These are phyloP conservation scores for Mercenaria mercenaria DNA, from an alignment of 1,140 invertebrate genomes.

Conservation along the genomic window DNA sequence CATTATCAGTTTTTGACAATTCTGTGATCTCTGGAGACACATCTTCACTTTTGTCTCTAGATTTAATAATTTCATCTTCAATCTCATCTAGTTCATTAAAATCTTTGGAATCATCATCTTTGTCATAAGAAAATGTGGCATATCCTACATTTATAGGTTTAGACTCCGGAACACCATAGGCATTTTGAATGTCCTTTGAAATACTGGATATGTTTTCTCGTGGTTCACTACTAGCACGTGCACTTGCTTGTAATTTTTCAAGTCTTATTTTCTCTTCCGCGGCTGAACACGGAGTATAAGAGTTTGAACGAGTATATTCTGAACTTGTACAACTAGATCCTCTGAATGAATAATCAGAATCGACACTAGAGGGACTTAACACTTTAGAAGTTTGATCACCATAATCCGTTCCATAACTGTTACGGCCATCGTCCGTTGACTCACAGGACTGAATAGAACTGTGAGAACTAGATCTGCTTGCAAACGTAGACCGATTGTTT, in stretches of 20 bases:
- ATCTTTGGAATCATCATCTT: conserved; percentile 29
- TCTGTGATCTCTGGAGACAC: neutral
- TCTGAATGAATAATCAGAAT: conserved; percentile 58
- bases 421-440: conserved; percentile 38
- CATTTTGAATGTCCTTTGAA: conserved; percentile 31
- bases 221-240: conserved; percentile 54
- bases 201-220: conserved; percentile 24
- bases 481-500: conserved; percentile 7
- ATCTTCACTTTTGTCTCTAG: neutral
- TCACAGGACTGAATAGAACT: conserved; percentile 56
- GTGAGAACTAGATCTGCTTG: conserved; percentile 53
- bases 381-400: conserved; percentile 1
- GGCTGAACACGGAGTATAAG: conserved; percentile 49
- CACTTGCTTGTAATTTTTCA: neutral
- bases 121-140: conserved; percentile 52
- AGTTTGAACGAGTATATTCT: conserved; percentile 48
- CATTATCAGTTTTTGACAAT: neutral
- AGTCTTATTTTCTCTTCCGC: conserved; percentile 27
- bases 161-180: conserved; percentile 2
- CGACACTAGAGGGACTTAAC: conserved; percentile 54
- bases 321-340: conserved; percentile 10
- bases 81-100: conserved; percentile 50
- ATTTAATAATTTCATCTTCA: conserved; percentile 16
- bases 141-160: conserved; percentile 59
- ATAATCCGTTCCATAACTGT: conserved; percentile 20